Conservation (phyloP, 2,797 vertebrate genomes). For the Acrocephalus scirpaceus region DNA sequence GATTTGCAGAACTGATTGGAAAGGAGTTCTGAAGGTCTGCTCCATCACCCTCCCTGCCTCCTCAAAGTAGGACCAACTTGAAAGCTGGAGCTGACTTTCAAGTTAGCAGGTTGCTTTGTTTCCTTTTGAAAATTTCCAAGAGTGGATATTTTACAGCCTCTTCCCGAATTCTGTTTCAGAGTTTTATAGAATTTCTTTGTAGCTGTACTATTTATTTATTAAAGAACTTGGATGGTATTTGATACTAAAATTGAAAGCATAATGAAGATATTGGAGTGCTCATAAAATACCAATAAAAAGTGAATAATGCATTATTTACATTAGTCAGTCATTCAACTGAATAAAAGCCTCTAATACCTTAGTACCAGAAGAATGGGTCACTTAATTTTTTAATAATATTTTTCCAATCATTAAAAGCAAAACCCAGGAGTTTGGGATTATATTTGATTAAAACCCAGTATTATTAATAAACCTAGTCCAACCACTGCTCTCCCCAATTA, state of each 20-base stretch:
- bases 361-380: background rate
- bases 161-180: background rate
- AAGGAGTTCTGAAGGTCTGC: background rate
- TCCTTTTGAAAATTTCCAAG: background rate
- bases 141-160: background rate
- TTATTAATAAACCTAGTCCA: background rate
- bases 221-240: background rate
- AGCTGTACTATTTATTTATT: background rate
- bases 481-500: background rate
- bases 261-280: background rate
- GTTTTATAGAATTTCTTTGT: background rate
- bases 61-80: background rate
- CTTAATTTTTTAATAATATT: background rate
- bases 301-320: background rate
- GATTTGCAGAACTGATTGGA: background rate
- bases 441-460: background rate
- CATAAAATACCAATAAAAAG: background rate
- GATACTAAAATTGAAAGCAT: background rate
- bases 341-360: background rate
- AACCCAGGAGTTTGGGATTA: background rate
- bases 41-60: background rate
- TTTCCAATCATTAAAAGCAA: background rate
- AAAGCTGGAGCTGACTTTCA: background rate
- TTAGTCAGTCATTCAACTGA: background rate
- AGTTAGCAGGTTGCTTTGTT: background rate